Evolutionary conservation across 2,113 vertebrate genomes (phyloP).

Genomic region (Archilochus colubris): DNA sequence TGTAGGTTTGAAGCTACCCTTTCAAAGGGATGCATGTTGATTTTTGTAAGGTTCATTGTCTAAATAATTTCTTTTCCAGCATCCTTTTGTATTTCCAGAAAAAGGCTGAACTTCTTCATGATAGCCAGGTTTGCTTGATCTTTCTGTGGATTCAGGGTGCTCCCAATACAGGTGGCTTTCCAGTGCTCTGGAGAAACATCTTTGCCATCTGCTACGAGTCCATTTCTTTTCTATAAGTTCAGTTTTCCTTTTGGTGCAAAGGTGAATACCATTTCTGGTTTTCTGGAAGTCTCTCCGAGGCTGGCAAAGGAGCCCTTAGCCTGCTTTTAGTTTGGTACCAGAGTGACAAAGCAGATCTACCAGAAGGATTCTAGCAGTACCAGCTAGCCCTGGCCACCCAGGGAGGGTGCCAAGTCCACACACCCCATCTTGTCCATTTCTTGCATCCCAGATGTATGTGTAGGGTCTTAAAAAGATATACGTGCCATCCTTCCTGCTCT

Average conservation of each 20-base stretch:
- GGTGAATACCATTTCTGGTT: background rate
- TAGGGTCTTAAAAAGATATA: background rate
- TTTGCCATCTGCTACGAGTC: background rate
- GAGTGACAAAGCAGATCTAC: fast-evolving
- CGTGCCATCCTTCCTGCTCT: background rate
- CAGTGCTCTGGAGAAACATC: background rate
- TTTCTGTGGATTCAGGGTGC: background rate
- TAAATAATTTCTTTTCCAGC: background rate
- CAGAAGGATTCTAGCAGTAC: background rate
- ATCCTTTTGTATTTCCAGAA: background rate
- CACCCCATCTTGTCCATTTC: fast-evolving
- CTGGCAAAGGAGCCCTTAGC: background rate
- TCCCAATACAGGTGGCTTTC: background rate
- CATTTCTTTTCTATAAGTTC: background rate
- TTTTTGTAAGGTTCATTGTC: fast-evolving
- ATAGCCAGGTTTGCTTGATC: background rate
- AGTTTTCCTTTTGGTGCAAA: background rate
- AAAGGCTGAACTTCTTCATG: fast-evolving
- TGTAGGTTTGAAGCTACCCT: background rate
- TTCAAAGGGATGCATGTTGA: background rate
- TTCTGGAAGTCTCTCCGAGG: fast-evolving
- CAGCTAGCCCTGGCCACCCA: background rate
- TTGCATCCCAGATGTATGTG: fast-evolving
- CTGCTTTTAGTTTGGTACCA: fast-evolving
- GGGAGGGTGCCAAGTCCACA: fast-evolving